phyloP scores from a whole-genome alignment of 2,888 invertebrate species.

The Sinhomidia bicolor region DNA sequence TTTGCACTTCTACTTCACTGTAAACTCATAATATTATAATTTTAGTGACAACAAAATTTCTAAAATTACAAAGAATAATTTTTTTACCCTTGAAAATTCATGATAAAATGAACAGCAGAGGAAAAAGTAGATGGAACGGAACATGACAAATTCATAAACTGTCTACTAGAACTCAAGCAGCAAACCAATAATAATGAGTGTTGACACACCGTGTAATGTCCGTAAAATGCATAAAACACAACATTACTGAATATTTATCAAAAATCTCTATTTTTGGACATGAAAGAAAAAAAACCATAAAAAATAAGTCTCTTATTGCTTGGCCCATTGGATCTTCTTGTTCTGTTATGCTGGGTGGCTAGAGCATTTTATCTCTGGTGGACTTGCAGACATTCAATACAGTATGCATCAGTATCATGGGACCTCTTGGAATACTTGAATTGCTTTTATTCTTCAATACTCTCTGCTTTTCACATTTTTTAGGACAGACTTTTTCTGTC shows the following conservation, averaged over 20 bases:
- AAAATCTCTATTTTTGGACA: background rate
- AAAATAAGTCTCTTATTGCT: too few relatives aligned
- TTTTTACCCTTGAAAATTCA: too few relatives aligned
- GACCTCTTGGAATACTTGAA: background rate
- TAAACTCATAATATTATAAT: too few relatives aligned
- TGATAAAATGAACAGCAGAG: too few relatives aligned
- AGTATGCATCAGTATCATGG: background rate
- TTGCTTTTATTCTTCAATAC: background rate
- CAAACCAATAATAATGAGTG: background rate
- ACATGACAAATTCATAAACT: too few relatives aligned
- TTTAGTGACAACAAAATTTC: too few relatives aligned
- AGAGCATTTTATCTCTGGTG: background rate
- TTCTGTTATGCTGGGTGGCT: background rate
- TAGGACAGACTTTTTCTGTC: background rate
- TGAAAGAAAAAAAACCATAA: background rate
- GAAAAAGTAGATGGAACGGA: too few relatives aligned
- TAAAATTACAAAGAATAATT: too few relatives aligned
- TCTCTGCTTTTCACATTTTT: background rate
- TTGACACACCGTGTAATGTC: background rate
- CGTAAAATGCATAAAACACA: background rate
- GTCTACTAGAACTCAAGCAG: background rate
- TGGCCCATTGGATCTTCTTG: too few relatives aligned
- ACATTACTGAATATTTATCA: background rate
- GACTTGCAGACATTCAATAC: background rate
- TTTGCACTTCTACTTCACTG: too few relatives aligned